These are phyloP conservation scores for Perognathus longimembris DNA, from an alignment of 2,113 vertebrate genomes.

Conservation along the genomic window DNA sequence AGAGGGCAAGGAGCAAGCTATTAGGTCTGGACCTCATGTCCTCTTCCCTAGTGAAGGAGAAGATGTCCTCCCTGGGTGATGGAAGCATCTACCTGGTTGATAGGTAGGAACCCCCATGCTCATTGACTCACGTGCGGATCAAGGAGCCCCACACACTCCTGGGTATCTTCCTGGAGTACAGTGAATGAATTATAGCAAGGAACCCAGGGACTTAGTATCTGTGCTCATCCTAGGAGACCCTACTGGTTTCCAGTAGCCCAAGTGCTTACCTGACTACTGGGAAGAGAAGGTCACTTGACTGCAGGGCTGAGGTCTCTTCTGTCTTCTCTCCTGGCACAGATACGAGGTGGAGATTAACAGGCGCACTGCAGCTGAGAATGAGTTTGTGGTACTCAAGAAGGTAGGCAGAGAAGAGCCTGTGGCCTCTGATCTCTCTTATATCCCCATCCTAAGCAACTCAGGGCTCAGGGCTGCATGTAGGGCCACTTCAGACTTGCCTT, in stretches of 20 bases:
- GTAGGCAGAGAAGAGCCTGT: slow-evolving; percentile 72
- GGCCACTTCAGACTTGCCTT: background rate
- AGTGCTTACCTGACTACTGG: background rate
- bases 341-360: slow-evolving; percentile 92
- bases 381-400: slow-evolving; percentile 93
- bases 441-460: background rate
- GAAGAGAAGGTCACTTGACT: background rate
- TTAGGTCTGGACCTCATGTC: background rate
- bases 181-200: background rate
- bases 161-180: background rate
- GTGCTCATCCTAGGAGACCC: background rate
- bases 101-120: background rate
- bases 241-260: background rate
- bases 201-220: background rate
- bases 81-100: background rate
- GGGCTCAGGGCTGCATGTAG: background rate
- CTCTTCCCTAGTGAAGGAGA: background rate
- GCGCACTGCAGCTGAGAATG: slow-evolving; percentile 88
- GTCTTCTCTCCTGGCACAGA: slow-evolving; percentile 75
- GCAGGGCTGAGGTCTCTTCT: background rate
- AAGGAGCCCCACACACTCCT: background rate
- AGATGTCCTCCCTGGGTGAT: background rate
- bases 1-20: background rate
- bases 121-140: background rate
- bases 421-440: background rate